Conservation (phyloP, 1,140 invertebrate genomes). For the Oscheius sp. region DNA sequence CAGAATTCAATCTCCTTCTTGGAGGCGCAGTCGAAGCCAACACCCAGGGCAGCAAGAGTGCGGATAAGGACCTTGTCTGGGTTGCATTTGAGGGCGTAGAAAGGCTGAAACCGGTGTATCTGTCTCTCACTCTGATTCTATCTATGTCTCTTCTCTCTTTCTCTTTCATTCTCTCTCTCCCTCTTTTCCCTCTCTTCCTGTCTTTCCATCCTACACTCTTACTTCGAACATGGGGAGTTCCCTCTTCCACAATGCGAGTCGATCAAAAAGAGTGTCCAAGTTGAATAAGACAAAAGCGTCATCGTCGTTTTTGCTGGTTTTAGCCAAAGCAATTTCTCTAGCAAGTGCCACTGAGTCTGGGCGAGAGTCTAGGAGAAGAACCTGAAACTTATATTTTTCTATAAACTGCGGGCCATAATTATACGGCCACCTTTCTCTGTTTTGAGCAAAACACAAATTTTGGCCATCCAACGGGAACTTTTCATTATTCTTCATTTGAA, state of each 20-base stretch:
- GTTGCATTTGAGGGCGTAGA: slow-evolving; percentile 97
- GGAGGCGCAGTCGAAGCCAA: slow-evolving; percentile 92
- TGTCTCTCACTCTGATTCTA: background rate
- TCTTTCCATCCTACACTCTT: background rate
- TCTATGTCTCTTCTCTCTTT: too few relatives aligned
- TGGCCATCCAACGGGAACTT: too few relatives aligned
- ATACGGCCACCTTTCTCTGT: too few relatives aligned
- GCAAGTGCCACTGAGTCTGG: background rate
- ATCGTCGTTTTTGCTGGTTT: slow-evolving; percentile 7
- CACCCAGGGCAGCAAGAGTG: slow-evolving; percentile 78
- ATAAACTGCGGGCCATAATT: too few relatives aligned
- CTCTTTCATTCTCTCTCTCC: too few relatives aligned
- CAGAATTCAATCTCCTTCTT: slow-evolving; percentile 69
- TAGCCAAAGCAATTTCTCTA: background rate
- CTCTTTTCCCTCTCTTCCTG: too few relatives aligned
- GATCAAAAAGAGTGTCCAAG: slow-evolving; percentile 30
- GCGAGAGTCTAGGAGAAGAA: too few relatives aligned
- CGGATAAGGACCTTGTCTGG: slow-evolving; percentile 77
- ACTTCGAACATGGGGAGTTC: slow-evolving; percentile 23
- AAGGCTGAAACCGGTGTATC: slow-evolving; percentile 68
- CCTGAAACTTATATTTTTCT: too few relatives aligned
- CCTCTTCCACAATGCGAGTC: slow-evolving; percentile 27
- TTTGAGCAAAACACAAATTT: too few relatives aligned
- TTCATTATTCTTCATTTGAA: too few relatives aligned
- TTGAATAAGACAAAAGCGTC: slow-evolving; percentile 42